These are phyloP conservation scores for Rutilus rutilus DNA, from an alignment of 2,113 vertebrate species.

Conservation along the genomic window DNA sequence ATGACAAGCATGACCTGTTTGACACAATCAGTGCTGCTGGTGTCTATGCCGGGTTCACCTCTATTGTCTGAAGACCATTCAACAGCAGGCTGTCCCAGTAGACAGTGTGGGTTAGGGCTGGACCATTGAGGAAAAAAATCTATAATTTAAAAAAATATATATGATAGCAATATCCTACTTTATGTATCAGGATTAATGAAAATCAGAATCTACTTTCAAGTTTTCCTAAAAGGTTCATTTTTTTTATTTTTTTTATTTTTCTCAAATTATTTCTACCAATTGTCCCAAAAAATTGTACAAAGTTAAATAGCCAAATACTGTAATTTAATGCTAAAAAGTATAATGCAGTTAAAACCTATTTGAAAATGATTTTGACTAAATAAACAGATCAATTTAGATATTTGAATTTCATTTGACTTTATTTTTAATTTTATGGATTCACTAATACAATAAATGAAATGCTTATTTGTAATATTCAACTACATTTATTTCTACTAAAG, in stretches of 20 bases:
- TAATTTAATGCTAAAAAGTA: neutral
- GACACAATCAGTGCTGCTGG: neutral
- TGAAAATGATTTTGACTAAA: too few species aligned
- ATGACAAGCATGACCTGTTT: slow-evolving; percentile 22
- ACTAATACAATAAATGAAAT: neutral
- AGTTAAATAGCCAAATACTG: neutral
- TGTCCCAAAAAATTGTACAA: neutral
- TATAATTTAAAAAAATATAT: too few species aligned
- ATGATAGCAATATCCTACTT: neutral
- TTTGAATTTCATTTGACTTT: neutral
- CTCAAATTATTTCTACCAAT: neutral
- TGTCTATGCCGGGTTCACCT: neutral
- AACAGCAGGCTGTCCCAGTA: neutral
- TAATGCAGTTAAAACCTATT: too few species aligned
- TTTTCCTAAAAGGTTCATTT: neutral
- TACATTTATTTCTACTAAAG: neutral
- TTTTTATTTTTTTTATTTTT: neutral
- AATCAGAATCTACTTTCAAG: too few species aligned
- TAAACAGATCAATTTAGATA: too few species aligned
- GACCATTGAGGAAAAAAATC: neutral
- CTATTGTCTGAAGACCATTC: slow-evolving; percentile 30
- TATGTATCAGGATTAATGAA: neutral
- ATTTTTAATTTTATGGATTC: neutral
- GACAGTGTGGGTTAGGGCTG: neutral
- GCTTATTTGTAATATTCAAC: neutral